Evolutionary conservation across 64 coral and sea anemone species (phyloP), one percentile per base, ranked within the genome.

Genomic region (Catalaphyllia jardinei): DNA sequence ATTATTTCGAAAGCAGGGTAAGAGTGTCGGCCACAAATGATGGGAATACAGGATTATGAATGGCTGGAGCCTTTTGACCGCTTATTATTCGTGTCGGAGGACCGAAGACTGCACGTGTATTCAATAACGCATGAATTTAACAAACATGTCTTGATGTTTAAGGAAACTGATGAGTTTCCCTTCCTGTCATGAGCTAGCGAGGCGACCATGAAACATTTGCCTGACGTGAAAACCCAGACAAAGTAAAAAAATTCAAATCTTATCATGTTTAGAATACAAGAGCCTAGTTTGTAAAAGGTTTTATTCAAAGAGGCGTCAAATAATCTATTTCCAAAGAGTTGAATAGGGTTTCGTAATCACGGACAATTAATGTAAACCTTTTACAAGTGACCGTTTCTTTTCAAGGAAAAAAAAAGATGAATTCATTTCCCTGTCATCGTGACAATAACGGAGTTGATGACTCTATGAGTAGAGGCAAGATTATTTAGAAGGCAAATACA

Each of bases 21-120:
- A 46, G 86, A 71, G 83, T 86, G 82, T 72, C 38, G 61, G 87
- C 84, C 82, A 65, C 90, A 92, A 92, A 62, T 51, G 62, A 85
- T 69, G 31, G 81, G 6, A 71, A 71, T 65, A 85, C 63, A 9
- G 35, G 22, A 13, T 85, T 35, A 85, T 85, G 30, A 85, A 85
- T 85, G 63, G 33, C 33, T 3, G 33, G 24, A 13, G 39, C 16
- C 73, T 76, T 92, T 92, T 92, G 50, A 92, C 71, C 52, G 90
- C 63, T 92, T 29, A 79, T 92, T 87, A 79, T 76, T 15, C 14
- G 82, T 79, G 42, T 79, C 83, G 28, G 33, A 85, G 30, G 30
- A 49, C 10, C n/a, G 20, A 31, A 85, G 24, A 85, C 31, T 85
- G 22, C 81, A 85, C 81, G 81, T 85, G 81, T 69, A 52, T 38